These are phyloP conservation scores for Ischnura elegans DNA, from an alignment of 2,888 invertebrate species.

Conservation along the genomic window DNA sequence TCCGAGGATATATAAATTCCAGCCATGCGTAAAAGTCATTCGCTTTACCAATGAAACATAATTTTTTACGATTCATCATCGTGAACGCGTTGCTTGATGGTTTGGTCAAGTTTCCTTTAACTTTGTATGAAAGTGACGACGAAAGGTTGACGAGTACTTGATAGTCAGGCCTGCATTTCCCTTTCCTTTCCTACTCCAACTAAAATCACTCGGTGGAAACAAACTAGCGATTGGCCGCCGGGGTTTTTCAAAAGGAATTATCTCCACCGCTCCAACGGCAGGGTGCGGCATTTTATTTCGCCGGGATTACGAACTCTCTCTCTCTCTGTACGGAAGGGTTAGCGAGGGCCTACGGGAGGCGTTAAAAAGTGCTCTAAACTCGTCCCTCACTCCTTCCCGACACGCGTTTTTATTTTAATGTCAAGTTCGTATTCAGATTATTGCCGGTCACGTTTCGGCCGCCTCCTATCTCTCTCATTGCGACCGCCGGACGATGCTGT, in stretches of 20 bases:
- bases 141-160: not conserved
- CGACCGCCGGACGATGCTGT: conserved; percentile 38
- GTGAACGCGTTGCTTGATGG: no score
- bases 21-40: no score
- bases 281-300: no score
- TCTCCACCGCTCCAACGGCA: not conserved
- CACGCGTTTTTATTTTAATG: conserved; percentile 28
- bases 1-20: no score
- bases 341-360: not conserved
- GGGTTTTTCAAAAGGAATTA: conserved; percentile 50
- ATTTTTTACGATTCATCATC: no score
- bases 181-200: not conserved
- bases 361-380: not conserved
- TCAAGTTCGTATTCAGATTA: conserved; percentile 63
- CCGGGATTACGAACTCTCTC: not conserved
- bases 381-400: not conserved
- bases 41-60: no score
- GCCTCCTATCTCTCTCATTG: conserved; percentile 56
- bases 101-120: not conserved
- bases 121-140: not conserved
- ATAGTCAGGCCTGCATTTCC: conserved; percentile 29
- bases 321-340: not conserved
- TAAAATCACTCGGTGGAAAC: not conserved
- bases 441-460: conserved; percentile 57
- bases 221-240: conserved; percentile 28